Percentiles rank a stretch among this genome's conserved stretches.
Conservation (phyloP, 2,113 vertebrate genomes). For the Marmota monax region DNA sequence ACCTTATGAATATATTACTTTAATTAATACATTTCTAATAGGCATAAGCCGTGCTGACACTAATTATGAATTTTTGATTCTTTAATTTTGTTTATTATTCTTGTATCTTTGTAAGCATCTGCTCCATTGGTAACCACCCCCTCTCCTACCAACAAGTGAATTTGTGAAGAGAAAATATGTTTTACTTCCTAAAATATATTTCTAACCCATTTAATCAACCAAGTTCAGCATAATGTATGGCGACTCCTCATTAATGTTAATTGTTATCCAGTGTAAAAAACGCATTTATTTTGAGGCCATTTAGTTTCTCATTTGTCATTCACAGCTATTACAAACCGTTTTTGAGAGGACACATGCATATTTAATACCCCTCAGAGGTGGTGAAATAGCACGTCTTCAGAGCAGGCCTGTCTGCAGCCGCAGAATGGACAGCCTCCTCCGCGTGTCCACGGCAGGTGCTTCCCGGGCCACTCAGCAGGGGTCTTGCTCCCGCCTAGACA, state of each 20-base stretch:
- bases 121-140: background rate
- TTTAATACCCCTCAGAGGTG: conserved; percentile 43
- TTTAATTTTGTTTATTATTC: conserved; percentile 35
- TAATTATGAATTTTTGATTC: conserved; percentile 36
- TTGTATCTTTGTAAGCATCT: background rate
- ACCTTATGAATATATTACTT: conserved; percentile 64
- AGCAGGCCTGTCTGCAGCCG: background rate
- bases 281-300: conserved; percentile 68
- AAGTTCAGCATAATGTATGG: background rate
- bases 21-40: conserved; percentile 71
- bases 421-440: rapidly evolving
- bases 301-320: conserved; percentile 69
- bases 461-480: rapidly evolving
- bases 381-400: background rate
- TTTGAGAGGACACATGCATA: conserved; percentile 48
- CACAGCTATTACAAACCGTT: conserved; percentile 18
- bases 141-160: background rate
- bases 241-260: conserved; percentile 68
- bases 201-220: conserved; percentile 23
- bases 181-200: conserved; percentile 56
- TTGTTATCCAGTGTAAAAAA: conserved; percentile 67
- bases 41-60: conserved; percentile 6
- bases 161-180: background rate
- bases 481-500: rapidly evolving
- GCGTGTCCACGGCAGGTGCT: rapidly evolving